Base-by-base conservation (phyloP, 2,888 invertebrate species). In the Pyrocoelia pectoralis region DNA sequence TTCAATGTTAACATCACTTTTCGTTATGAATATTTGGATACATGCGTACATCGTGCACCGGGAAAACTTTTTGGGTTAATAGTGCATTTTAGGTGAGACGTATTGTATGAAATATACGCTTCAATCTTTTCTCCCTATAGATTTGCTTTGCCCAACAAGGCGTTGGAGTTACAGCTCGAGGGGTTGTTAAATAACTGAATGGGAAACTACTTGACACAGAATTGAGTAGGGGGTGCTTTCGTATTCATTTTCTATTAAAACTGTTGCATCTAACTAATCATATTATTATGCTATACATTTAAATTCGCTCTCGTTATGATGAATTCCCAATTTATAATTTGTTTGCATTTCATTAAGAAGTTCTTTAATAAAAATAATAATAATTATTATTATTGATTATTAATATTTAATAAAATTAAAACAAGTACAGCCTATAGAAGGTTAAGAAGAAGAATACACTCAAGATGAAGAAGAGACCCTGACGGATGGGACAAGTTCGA, bases 101-200 rank as follows among this genome's bases (percentile, higher is more conserved):
- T 5, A 24, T 43, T 43, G 41, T 15, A 43, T 43, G 3, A 43
- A 15, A 43, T 33, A 33, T 43, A 43, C 41, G 41, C 6, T 43
- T 43, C 6, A 43, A 43, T 43, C 14, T 43, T 38, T 43, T 43
- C 41, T 43, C 41, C 41, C 41, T 43, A 43, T 15, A 43, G 41
- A 43, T 43, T 43, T 43, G 41, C 41, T 43, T 43, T 43, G 41
- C 41, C 41, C 41, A 43, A 43, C 41, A 43, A 43, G 41, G 41
- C 41, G 41, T 43, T 14, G 41, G 41, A 43, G 41, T 43, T 43
- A 43, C 3, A 43, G 41, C 41, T 43, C 41, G 41, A 43, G 41
- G 41, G 41, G 41, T 43, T 43, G 41, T 43, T 43, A 43, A 43
- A 43, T 43, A 43, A 43, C 14, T 43, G 41, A 43, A 43, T 43